Percentiles rank a stretch among this genome's conserved stretches.
Evolutionary conservation across 2,113 vertebrate species (phyloP).

Genomic region (Rallus limicola): DNA sequence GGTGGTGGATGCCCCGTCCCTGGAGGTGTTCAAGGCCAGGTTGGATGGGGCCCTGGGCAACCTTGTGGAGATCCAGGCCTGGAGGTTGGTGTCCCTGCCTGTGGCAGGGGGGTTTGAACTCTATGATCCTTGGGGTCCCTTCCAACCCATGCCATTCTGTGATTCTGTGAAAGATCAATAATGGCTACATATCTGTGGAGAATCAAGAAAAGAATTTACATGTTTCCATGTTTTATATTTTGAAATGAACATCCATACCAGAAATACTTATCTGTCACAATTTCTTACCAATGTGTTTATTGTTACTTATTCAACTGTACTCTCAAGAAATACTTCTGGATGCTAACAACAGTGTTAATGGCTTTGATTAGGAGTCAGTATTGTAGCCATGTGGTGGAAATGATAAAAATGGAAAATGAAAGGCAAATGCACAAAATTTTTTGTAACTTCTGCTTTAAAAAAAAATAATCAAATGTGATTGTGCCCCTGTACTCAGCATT

Average conservation of each 20-base stretch:
- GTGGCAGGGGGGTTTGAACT: too few relatives aligned
- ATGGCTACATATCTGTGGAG: not conserved
- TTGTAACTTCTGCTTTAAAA: not conserved
- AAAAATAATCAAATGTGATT: not conserved
- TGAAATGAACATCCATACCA: not conserved
- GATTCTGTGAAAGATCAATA: not conserved
- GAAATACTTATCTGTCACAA: not conserved
- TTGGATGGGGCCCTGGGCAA: too few relatives aligned
- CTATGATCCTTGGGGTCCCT: too few relatives aligned
- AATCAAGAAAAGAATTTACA: not conserved
- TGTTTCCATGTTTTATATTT: not conserved
- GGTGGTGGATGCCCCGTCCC: too few relatives aligned
- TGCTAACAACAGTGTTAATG: not conserved
- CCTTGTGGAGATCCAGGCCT: too few relatives aligned
- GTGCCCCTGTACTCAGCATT: not conserved
- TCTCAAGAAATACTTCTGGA: not conserved
- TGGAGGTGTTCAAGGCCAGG: too few relatives aligned
- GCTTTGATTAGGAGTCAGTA: not conserved
- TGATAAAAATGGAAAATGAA: not conserved
- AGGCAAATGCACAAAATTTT: not conserved
- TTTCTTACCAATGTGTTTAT: not conserved
- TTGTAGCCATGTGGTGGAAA: not conserved
- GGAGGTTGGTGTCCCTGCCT: too few relatives aligned
- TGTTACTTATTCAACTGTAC: not conserved
- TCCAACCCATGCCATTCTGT: too few relatives aligned